A percentile compares a stretch with the other conserved stretches of the same genome.
Conservation (phyloP, 2,888 invertebrate genomes). For the Dryobota labecula region DNA sequence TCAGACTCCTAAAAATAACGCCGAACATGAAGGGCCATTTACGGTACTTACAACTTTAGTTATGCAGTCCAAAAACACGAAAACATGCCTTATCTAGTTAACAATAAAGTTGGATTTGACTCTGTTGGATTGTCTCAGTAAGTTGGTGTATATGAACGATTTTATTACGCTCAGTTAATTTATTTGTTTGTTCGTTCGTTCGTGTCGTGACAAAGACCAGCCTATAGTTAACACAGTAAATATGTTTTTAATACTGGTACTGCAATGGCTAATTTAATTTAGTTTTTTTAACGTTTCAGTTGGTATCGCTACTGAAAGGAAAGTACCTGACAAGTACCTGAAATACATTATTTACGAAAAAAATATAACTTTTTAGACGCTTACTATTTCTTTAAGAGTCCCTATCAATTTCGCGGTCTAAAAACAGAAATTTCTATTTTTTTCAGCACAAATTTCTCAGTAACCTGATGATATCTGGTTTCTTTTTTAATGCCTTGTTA, state of each 20-base stretch:
- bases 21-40: constrained; percentile 76
- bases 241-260: constrained; percentile 30
- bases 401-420: too few species aligned
- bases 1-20: constrained; percentile 71
- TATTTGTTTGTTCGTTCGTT: constrained; percentile 78
- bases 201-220: constrained; percentile 67
- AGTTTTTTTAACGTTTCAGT: constrained; percentile 8
- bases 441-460: too few species aligned
- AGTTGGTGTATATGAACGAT: constrained; percentile 72
- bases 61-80: constrained; percentile 34
- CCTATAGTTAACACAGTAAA: constrained; percentile 44
- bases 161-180: constrained; percentile 76
- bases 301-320: background rate
- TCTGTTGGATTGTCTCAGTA: constrained; percentile 16
- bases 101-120: constrained; percentile 12
- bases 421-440: too few species aligned
- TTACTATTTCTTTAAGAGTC: too few species aligned
- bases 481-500: too few species aligned
- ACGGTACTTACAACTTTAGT: constrained; percentile 67
- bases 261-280: constrained; percentile 30
- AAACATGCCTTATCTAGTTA: constrained; percentile 15
- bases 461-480: too few species aligned
- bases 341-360: background rate
- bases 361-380: too few species aligned
- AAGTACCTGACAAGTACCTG: background rate